A percentile compares a stretch with the other conserved stretches of the same genome.
phyloP scores from a whole-genome alignment of 2,888 invertebrate genomes.

The Atethmia centrago region DNA sequence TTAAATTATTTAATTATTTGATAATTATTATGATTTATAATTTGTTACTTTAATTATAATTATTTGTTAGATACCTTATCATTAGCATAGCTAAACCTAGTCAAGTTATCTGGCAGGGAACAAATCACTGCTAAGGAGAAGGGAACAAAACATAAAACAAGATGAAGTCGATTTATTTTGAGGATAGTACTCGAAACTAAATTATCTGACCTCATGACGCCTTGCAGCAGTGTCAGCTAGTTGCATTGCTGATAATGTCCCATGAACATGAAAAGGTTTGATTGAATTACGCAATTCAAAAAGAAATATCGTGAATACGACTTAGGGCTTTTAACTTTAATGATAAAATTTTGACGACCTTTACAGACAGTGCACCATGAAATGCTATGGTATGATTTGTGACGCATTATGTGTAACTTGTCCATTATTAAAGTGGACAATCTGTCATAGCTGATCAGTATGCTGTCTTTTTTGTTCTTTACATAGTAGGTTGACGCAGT shows the following conservation, averaged over 20 bases:
- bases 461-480: not conserved
- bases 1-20: too few species aligned
- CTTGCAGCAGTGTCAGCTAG: not conserved
- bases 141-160: constrained; percentile 27
- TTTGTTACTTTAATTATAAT: too few species aligned
- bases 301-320: not conserved
- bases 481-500: not conserved
- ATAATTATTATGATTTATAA: too few species aligned
- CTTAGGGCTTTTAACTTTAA: not conserved
- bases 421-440: not conserved
- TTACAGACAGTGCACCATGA: constrained; percentile 9
- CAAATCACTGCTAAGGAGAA: constrained; percentile 1
- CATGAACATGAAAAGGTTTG: not conserved
- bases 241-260: not conserved
- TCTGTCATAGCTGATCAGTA: not conserved
- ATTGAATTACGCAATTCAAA: not conserved
- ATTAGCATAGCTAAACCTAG: not conserved
- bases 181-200: not conserved
- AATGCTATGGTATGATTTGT: constrained; percentile 2
- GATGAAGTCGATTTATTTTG: constrained; percentile 15
- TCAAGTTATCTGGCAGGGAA: not conserved
- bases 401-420: not conserved
- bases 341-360: not conserved
- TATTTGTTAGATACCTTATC: not conserved
- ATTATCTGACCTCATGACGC: not conserved